phyloP scores from a whole-genome alignment of 2,113 vertebrate genomes.

The Nibea albiflora region DNA sequence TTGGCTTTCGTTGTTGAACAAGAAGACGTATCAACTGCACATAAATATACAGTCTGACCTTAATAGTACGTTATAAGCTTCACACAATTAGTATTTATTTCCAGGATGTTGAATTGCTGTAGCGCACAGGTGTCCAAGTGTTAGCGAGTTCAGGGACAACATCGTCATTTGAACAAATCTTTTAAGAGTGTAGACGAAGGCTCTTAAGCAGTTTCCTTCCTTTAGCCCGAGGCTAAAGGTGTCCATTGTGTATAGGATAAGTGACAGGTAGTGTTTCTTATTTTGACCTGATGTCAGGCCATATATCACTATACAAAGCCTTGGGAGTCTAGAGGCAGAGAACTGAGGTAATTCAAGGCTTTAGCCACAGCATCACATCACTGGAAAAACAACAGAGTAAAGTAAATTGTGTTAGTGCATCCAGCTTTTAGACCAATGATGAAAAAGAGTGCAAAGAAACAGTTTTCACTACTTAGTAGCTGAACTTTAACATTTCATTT shows the following conservation, averaged over 20 bases:
- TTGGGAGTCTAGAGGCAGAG: constrained; percentile 28
- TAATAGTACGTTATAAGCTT: background rate
- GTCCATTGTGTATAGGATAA: constrained; percentile 13
- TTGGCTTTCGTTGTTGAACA: background rate
- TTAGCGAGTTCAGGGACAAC: background rate
- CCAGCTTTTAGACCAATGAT: constrained; percentile 12
- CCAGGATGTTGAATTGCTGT: background rate
- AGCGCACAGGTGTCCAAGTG: background rate
- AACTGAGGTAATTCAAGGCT: constrained; percentile 18
- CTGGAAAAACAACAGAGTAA: background rate
- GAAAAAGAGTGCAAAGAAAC: background rate
- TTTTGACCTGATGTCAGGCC: constrained; percentile 56
- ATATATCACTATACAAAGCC: constrained; percentile 49
- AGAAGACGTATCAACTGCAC: background rate
- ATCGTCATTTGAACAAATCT: background rate
- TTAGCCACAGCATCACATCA: constrained; percentile 11
- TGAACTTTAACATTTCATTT: background rate
- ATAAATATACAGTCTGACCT: background rate
- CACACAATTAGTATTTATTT: constrained; percentile 16
- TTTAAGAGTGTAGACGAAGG: background rate
- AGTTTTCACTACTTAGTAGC: background rate
- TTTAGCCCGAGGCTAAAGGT: constrained; percentile 28
- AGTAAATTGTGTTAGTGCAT: constrained; percentile 1
- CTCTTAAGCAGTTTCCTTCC: constrained; percentile 11
- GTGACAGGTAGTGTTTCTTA: constrained; percentile 45